Evolutionary conservation across 2,888 invertebrate genomes (phyloP).

Genomic region (Falcaria lacertinaria): DNA sequence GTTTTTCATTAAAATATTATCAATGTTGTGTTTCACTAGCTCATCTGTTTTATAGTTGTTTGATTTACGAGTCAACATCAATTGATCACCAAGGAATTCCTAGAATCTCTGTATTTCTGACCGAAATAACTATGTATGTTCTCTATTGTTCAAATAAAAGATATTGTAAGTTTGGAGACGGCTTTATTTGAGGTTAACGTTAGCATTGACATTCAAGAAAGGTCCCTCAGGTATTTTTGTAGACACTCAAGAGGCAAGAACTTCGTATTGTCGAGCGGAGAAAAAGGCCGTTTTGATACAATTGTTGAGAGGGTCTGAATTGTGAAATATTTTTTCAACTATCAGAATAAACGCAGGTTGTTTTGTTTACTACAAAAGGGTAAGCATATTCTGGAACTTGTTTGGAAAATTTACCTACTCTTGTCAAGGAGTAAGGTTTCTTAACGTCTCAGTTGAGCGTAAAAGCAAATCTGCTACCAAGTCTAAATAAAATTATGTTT

Average conservation of each 20-base stretch:
- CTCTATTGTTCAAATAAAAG: background rate
- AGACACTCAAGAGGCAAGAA: background rate
- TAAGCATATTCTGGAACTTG: too few relatives aligned
- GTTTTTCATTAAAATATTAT: background rate
- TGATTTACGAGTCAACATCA: background rate
- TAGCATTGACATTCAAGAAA: background rate
- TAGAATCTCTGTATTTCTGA: background rate
- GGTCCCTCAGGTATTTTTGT: conserved; percentile 1
- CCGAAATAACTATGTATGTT: background rate
- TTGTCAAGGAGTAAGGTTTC: too few relatives aligned
- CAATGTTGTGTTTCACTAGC: background rate
- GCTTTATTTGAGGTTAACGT: background rate
- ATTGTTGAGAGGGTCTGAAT: background rate
- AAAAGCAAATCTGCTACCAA: too few relatives aligned
- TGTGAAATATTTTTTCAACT: background rate
- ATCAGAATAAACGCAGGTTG: background rate
- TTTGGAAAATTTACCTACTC: too few relatives aligned
- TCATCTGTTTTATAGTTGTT: background rate
- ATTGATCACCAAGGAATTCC: background rate
- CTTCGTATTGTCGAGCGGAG: background rate
- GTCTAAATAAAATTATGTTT: too few relatives aligned
- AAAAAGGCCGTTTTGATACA: background rate
- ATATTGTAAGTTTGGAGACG: background rate
- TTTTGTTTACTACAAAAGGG: too few relatives aligned
- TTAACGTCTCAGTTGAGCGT: too few relatives aligned